These are phyloP conservation scores for Amblyteles armatorius DNA, from an alignment of 2,888 invertebrate genomes.

Conservation along the genomic window DNA sequence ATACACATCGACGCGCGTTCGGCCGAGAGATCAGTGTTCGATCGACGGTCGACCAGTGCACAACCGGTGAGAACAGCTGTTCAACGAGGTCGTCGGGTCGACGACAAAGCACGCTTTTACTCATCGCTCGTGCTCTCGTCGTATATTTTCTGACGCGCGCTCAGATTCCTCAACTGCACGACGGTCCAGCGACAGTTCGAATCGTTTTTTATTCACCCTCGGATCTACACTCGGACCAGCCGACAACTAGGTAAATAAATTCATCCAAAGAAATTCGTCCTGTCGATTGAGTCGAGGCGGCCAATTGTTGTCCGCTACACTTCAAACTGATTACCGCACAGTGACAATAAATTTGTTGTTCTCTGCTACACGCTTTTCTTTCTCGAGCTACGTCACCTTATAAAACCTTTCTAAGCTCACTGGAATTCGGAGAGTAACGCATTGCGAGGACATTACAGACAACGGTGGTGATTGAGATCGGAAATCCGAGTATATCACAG, in stretches of 20 bases:
- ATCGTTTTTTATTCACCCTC: background rate
- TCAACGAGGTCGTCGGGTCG: background rate
- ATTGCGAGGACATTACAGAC: too few species aligned
- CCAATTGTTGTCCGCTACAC: constrained; percentile 6
- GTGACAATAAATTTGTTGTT: background rate
- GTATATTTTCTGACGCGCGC: background rate
- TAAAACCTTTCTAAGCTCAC: background rate
- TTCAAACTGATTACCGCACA: background rate
- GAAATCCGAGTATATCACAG: too few species aligned
- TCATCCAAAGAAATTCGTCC: background rate
- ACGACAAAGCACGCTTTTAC: constrained; percentile 7
- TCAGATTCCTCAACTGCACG: background rate
- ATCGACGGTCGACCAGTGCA: constrained; percentile 48
- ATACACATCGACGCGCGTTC: constrained; percentile 24
- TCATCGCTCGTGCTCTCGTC: background rate
- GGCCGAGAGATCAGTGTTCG: constrained; percentile 57
- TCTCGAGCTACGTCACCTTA: background rate
- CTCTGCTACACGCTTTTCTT: background rate
- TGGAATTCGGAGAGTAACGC: too few species aligned
- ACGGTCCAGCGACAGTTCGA: background rate
- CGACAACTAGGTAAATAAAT: background rate
- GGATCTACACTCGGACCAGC: background rate
- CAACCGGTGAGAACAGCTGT: constrained; percentile 14
- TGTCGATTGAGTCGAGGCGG: background rate
- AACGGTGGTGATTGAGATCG: too few species aligned